Evolutionary conservation across 2,888 invertebrate genomes (phyloP), one percentile per base, ranked within the genome.

Genomic region (Auanema freiburgensis): DNA sequence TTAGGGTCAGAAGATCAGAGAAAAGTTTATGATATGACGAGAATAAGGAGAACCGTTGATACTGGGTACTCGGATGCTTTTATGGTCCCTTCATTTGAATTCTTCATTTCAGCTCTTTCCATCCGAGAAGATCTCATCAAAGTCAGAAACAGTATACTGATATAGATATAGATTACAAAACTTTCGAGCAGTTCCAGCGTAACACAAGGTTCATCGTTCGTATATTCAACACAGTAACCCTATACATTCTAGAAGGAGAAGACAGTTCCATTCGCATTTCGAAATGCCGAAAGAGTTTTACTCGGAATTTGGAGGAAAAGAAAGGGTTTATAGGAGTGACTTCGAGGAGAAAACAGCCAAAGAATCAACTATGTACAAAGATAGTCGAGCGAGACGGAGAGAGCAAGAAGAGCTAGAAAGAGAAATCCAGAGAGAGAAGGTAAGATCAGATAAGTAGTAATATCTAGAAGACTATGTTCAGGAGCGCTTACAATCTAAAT

Each of bases 171-270:
- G 81, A 81, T 50, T 79, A 77, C 63, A 79, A 78, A 61, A 74
- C 79, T 53, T 79, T 80, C 55, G 79, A 79, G 55, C 78, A 79
- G 58, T 80, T 81, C 61, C 79, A 80, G 57, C 61, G 70, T n/a
- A 75, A 66, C 57, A 67, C 72, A 41, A 54, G 69, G 63, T n/a
- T 43, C 10, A 18, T 12, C 16, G 42, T 1, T 12, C 33, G 24
- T 10, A n/a, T 11, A 12, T 43, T 43, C 12, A 11, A 12, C 43
- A 43, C 43, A 12, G 43, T n/a, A 12, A 12, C 43, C 6, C 46
- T 18, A n/a, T 53, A 18, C 53, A 46, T 33, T n/a, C n/a, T n/a
- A 74, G 73, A 42, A 58, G 70, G 49, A 46, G 71, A 33, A 71
- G 70, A 8, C 71, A 68, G 52, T 72, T 65, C 58, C 74, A 76